These are phyloP conservation scores for Neotoma lepida DNA, from an alignment of 2,113 vertebrate genomes.

Conservation along the genomic window DNA sequence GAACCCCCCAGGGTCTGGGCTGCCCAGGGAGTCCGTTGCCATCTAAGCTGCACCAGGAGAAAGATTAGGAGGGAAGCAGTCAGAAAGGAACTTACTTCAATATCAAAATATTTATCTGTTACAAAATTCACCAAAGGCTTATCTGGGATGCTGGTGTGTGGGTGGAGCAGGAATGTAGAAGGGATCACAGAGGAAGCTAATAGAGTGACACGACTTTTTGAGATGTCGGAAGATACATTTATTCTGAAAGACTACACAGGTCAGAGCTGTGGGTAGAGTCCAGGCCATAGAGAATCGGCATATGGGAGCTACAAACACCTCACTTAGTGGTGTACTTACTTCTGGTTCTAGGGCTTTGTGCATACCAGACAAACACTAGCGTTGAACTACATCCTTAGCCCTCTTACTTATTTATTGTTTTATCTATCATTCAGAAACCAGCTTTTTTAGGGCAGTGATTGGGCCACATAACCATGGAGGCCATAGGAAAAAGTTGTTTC, in stretches of 20 bases:
- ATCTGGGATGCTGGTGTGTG: neutral
- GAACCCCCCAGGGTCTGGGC: neutral
- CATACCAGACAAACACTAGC: neutral
- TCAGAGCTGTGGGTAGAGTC: neutral
- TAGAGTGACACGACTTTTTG: neutral
- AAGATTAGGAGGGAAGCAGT: neutral
- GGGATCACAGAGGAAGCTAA: neutral
- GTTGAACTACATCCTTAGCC: neutral
- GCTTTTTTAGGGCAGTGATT: neutral
- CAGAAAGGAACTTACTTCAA: conserved; percentile 16
- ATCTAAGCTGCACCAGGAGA: neutral
- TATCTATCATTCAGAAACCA: neutral
- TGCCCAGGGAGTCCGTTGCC: neutral
- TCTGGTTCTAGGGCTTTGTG: neutral
- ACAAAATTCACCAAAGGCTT: conserved; percentile 2
- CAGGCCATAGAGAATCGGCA: neutral
- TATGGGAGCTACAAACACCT: neutral
- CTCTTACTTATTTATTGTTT: neutral
- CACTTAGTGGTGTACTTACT: neutral
- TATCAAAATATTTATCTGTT: conserved; percentile 45
- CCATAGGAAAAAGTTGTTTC: neutral
- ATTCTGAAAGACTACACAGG: neutral
- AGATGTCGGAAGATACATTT: neutral
- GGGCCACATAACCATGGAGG: neutral
- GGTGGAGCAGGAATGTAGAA: neutral